Evolutionary conservation across 2,888 invertebrate genomes (phyloP), one percentile per base, ranked within the genome.

Genomic region (Branchinecta sandiegonensis): DNA sequence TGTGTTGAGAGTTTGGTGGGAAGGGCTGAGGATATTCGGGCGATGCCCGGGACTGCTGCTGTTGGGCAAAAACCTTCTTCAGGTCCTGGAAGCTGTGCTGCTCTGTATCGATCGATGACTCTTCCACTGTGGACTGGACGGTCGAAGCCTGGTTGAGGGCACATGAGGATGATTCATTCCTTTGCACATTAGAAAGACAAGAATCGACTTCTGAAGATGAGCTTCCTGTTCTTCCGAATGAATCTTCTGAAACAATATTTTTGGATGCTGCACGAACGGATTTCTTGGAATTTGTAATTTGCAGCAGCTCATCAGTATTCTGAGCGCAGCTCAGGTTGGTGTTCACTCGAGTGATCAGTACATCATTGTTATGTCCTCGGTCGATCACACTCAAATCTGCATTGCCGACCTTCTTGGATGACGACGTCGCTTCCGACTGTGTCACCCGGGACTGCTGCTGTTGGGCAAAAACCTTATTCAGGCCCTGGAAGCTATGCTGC

Each of bases 181-280:
- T 56, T 2, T 9, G n/a, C 63, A 11, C n/a, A 37, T 37, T 37
- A 37, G 6, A 37, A 37, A 4, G 6, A 37, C 37, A 5, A 37
- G 37, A 37, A 37, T 4, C 37, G 4, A 37, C 37, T 37, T 37
- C 37, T 17, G 63, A n/a, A 9, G n/a, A 17, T n/a, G 14, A 8
- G 14, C n/a, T 56, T 56, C 63, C 63, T 56, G 11, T n/a, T 17
- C 63, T 56, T 23, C 10, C 14, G 23, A 56, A 56, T 17, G n/a
- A 17, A 37, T 37, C 37, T 56, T 56, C 63, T n/a, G 63, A 56
- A 56, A 56, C 63, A 56, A 23, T 56, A 56, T 56, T 56, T n/a
- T 10, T 56, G 23, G 63, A 56, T 9, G 9, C 23, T 37, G 4
- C 37, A 37, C 37, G 2, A 37, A 37, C 37, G 63, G 14, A 17